A percentile compares a stretch with the other conserved stretches of the same genome.
Evolutionary conservation across 2,888 invertebrate species (phyloP).

Genomic region (Lobophora halterata): DNA sequence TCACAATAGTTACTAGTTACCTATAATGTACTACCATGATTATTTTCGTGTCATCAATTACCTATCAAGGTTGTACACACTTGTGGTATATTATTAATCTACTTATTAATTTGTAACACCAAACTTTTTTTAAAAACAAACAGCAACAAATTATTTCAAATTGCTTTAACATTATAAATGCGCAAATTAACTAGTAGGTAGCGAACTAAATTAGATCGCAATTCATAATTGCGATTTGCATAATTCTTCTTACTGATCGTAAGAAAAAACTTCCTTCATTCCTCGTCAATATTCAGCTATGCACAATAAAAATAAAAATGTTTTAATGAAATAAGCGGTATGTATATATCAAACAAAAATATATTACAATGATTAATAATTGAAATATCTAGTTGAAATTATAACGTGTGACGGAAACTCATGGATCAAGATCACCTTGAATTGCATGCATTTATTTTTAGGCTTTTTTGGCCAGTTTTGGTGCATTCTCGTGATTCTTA

Average conservation of each 20-base stretch:
- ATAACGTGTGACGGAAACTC: no score
- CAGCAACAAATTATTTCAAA: constrained; percentile 25
- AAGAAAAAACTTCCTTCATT: constrained; percentile 34
- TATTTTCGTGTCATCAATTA: constrained; percentile 3
- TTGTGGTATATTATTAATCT: constrained; percentile 12
- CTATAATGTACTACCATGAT: not conserved
- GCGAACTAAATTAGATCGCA: constrained; percentile 24
- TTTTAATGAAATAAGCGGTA: no score
- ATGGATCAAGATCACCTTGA: no score
- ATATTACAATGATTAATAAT: no score
- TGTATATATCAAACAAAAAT: no score
- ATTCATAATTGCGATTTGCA: constrained; percentile 25
- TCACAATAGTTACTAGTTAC: no score
- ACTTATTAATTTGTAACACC: constrained; percentile 14
- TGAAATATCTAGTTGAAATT: no score
- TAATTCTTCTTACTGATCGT: constrained; percentile 26
- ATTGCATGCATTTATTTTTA: no score
- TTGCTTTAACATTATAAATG: constrained; percentile 28
- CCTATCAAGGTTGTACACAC: constrained; percentile 18
- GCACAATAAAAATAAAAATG: no score
- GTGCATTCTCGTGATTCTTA: no score
- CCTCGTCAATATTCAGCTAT: constrained; percentile 16
- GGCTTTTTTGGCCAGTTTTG: no score
- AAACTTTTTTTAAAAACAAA: constrained; percentile 20
- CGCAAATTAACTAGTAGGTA: constrained; percentile 25